Evolutionary conservation across 2,888 invertebrate genomes (phyloP), one percentile per base, ranked within the genome.

Genomic region (Odontothrips loti): DNA sequence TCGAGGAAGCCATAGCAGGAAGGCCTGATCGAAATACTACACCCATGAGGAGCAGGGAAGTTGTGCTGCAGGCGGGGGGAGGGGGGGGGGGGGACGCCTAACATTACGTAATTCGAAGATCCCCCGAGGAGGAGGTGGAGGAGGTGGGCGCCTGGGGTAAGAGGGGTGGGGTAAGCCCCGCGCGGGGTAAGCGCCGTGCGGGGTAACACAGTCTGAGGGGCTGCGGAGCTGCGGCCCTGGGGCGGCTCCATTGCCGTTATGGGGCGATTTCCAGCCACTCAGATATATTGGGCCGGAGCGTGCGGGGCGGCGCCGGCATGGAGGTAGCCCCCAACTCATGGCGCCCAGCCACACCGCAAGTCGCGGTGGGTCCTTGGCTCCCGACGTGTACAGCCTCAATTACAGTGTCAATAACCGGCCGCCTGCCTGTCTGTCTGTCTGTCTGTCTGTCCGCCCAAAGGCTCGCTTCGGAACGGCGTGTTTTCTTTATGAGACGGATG

Each of bases 251-350:
- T 63, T n/a, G 63, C 63, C 63, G 63, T 63, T 63, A 63, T 63
- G 63, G 63, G 63, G 63, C 63, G 63, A 63, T 63, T 63, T 63
- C 63, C 63, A 63, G 63, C 63, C 63, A 63, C 63, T 63, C 63
- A 63, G 63, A 63, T 63, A 63, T 63, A 63, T 63, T 63, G 63
- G 63, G 17, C 20, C n/a, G 63, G 63, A 63, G 63, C 1, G 63
- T n/a, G n/a, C 17, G n/a, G 63, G 20, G 9, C 63, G 63, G 17
- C 9, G 2, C 15, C 51, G 51, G 51, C 15, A 17, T 4, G n/a
- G n/a, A n/a, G n/a, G n/a, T n/a, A n/a, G n/a, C n/a, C n/a, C n/a
- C n/a, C n/a, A n/a, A n/a, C n/a, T n/a, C n/a, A n/a, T n/a, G n/a
- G n/a, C n/a, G n/a, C n/a, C n/a, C n/a, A n/a, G n/a, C n/a, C 17